These are phyloP conservation scores for Achroia grisella DNA, from an alignment of 1,140 invertebrate species.

Conservation along the genomic window DNA sequence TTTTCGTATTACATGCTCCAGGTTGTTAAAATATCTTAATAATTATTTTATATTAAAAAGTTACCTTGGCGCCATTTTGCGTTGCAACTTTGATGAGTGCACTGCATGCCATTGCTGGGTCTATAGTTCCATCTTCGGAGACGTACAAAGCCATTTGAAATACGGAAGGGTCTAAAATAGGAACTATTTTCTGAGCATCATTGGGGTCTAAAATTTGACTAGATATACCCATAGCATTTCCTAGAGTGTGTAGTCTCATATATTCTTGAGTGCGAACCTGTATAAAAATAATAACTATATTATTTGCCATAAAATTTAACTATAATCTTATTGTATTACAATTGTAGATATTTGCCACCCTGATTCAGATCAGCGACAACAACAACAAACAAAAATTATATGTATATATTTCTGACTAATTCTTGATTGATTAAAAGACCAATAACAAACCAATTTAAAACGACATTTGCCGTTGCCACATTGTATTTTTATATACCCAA, in stretches of 20 bases:
- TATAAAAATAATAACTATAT: too few relatives aligned
- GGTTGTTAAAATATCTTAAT: background rate
- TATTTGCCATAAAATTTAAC: too few relatives aligned
- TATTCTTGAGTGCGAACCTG: constrained; percentile 89
- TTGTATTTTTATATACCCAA: too few relatives aligned
- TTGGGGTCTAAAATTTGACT: constrained; percentile 80
- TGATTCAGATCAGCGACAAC: background rate
- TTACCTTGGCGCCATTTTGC: constrained; percentile 81
- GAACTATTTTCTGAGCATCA: constrained; percentile 86
- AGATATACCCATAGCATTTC: constrained; percentile 84
- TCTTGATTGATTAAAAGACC: too few relatives aligned
- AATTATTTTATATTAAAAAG: background rate
- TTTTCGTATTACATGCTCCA: too few relatives aligned
- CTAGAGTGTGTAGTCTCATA: constrained; percentile 84
- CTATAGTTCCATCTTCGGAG: constrained; percentile 87
- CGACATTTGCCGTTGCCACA: too few relatives aligned
- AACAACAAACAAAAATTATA: constrained; percentile 1
- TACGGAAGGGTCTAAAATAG: constrained; percentile 82
- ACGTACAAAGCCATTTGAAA: constrained; percentile 86
- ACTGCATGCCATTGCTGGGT: constrained; percentile 86
- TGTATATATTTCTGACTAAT: too few relatives aligned
- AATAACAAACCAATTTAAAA: too few relatives aligned
- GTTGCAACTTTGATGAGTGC: constrained; percentile 82
- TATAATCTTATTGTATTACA: background rate
- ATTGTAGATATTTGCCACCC: background rate